phyloP scores from a whole-genome alignment of 2,888 invertebrate genomes.

The Drosophila pullipes region DNA sequence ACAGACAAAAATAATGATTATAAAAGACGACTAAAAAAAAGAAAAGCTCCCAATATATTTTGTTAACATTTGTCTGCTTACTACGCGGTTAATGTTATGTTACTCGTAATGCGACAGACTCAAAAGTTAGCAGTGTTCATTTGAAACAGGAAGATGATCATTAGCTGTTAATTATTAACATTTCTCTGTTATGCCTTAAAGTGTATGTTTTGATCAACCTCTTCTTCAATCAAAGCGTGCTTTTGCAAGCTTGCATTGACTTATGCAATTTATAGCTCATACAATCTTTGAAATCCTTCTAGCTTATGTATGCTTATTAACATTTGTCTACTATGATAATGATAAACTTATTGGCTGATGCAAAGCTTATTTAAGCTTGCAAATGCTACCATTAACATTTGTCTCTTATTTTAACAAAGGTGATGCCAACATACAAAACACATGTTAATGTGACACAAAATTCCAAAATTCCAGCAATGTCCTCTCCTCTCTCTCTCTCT shows the following conservation, averaged over 20 bases:
- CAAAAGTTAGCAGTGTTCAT: neutral
- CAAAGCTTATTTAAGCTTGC: neutral
- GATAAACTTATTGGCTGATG: neutral
- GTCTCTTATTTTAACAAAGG: neutral
- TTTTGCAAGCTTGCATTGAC: neutral
- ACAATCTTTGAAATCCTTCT: neutral
- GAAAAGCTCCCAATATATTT: slow-evolving; percentile 36
- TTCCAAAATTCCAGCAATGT: neutral
- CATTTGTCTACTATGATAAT: neutral
- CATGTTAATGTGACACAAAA: neutral
- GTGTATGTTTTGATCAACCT: neutral
- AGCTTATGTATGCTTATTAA: neutral
- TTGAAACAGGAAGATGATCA: neutral
- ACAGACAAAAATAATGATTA: slow-evolving; percentile 24
- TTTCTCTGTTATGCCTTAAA: neutral
- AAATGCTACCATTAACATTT: neutral
- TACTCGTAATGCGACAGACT: neutral
- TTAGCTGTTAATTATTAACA: neutral
- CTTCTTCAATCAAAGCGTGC: neutral
- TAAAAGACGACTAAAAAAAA: slow-evolving; percentile 26
- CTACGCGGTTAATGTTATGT: neutral
- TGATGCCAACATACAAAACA: neutral
- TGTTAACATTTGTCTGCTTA: neutral
- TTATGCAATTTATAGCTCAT: neutral
- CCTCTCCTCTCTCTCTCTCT: neutral